These are phyloP conservation scores for Ptychobarbus kaznakovi DNA, from an alignment of 2,797 vertebrate genomes.

Conservation along the genomic window DNA sequence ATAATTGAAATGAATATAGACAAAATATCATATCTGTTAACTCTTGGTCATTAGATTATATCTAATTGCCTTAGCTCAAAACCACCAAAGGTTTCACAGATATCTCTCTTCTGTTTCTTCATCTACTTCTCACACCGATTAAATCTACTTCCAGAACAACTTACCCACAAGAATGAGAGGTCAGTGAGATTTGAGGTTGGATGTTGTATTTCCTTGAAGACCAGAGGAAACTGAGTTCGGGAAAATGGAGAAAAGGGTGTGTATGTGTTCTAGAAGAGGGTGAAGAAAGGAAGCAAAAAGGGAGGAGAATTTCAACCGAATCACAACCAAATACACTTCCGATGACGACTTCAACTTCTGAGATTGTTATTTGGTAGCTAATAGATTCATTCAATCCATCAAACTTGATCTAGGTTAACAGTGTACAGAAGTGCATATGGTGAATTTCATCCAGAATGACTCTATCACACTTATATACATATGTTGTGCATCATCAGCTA, in stretches of 20 bases:
- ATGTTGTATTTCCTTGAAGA: background rate
- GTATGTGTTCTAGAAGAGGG: background rate
- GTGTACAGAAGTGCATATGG: background rate
- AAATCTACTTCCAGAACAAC: background rate
- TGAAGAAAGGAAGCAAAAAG: background rate
- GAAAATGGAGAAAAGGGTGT: background rate
- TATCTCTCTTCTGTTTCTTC: background rate
- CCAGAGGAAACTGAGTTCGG: background rate
- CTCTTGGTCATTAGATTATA: background rate
- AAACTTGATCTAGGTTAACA: background rate
- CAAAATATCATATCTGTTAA: background rate
- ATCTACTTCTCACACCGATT: background rate
- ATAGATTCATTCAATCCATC: background rate
- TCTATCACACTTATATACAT: background rate
- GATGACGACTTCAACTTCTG: background rate
- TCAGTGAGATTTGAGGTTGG: background rate
- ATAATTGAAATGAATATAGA: background rate
- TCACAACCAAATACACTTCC: background rate
- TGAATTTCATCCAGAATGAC: background rate
- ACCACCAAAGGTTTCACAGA: background rate
- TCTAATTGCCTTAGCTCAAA: background rate
- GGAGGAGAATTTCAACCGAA: slow-evolving; percentile 1
- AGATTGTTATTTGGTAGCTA: background rate
- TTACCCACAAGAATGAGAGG: slow-evolving; percentile 13
- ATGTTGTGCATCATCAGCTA: too few relatives aligned